These are phyloP conservation scores for Rhizoglyphus robini DNA, from an alignment of 1,140 invertebrate species.

Conservation along the genomic window DNA sequence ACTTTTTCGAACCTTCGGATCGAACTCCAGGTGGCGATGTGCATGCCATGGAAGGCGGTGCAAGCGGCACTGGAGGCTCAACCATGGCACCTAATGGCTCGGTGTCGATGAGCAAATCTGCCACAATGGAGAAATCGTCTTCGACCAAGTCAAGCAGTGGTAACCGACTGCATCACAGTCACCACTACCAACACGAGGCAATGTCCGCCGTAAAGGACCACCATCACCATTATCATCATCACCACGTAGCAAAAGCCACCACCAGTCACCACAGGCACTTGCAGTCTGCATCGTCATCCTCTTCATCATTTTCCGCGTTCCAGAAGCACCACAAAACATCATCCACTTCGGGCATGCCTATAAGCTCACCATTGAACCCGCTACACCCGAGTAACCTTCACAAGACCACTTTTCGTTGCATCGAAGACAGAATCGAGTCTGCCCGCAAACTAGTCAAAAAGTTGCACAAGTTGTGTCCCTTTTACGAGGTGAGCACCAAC, in stretches of 20 bases:
- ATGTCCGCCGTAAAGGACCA: background rate
- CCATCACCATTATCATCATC: background rate
- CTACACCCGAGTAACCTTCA: background rate
- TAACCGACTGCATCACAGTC: background rate
- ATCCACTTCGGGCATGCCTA: background rate
- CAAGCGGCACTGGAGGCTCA: background rate
- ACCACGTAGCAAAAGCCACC: background rate
- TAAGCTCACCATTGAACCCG: background rate
- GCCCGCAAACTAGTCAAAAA: slow-evolving; percentile 18
- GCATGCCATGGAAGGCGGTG: background rate
- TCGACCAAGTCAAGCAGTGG: no score
- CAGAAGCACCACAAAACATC: background rate
- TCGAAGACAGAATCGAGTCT: slow-evolving; percentile 18
- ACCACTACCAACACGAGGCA: background rate
- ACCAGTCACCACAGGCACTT: background rate
- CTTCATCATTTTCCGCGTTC: background rate
- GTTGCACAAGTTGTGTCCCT: slow-evolving; percentile 15
- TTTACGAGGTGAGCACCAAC: slow-evolving; percentile 11
- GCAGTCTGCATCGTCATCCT: background rate
- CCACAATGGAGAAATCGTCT: background rate
- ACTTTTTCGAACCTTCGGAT: background rate
- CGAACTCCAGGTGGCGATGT: background rate
- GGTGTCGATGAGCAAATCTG: background rate
- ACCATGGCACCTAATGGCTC: background rate
- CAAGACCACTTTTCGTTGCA: slow-evolving; percentile 10